Evolutionary conservation across 2,888 invertebrate species (phyloP).

Genomic region (Thecophora atra): DNA sequence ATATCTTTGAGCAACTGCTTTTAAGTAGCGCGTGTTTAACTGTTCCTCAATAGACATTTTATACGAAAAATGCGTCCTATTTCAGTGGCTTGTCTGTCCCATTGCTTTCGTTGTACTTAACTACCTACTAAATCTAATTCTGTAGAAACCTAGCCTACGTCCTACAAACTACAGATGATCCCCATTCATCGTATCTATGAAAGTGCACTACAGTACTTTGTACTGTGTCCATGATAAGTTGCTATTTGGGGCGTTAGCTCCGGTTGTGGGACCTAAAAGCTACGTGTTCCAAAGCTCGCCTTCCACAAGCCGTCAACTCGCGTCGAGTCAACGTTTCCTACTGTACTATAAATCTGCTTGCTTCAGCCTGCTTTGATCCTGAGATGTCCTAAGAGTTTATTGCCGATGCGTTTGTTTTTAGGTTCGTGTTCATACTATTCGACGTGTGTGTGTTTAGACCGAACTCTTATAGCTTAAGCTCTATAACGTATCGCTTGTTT

Average conservation of each 20-base stretch:
- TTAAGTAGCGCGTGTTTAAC: too few relatives aligned
- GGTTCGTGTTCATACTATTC: background rate
- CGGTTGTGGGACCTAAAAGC: background rate
- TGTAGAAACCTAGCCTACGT: constrained; percentile 11
- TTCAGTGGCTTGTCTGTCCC: too few relatives aligned
- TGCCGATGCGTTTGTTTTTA: constrained; percentile 3
- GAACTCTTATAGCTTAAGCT: too few relatives aligned
- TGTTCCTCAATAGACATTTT: too few relatives aligned
- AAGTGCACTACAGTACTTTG: constrained; percentile 57
- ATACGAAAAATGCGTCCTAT: too few relatives aligned
- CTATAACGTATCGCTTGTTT: constrained; percentile 18
- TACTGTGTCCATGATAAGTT: constrained; percentile 43
- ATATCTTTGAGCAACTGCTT: too few relatives aligned
- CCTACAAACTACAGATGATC: background rate
- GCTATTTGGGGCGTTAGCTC: background rate
- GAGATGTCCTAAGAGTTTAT: constrained; percentile 50
- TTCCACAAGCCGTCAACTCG: background rate
- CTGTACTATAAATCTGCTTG: background rate
- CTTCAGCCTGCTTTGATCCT: constrained; percentile 49
- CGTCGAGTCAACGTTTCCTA: background rate
- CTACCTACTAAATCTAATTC: too few relatives aligned
- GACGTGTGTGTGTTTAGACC: background rate
- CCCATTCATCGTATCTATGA: too few relatives aligned
- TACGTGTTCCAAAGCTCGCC: background rate
- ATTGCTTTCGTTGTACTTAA: too few relatives aligned